These are phyloP conservation scores for Clarias gariepinus DNA, from an alignment of 2,113 vertebrate species.

Conservation along the genomic window DNA sequence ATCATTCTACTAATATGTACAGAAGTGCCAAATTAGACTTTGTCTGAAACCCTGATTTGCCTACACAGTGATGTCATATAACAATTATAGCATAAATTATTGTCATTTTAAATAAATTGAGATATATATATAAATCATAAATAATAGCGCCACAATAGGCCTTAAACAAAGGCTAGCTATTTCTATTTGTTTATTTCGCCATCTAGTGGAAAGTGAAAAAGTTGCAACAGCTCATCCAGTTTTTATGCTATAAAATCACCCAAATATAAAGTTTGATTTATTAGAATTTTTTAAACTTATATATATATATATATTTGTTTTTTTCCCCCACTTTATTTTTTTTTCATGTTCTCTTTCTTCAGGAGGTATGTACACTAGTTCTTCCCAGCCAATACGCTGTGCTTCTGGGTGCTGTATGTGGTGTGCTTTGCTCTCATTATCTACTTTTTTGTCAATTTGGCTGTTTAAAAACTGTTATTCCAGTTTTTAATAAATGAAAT, in stretches of 20 bases:
- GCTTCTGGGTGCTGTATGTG: slow-evolving; percentile 68
- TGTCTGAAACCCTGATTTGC: not conserved
- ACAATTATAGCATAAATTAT: not conserved
- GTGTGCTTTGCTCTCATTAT: slow-evolving; percentile 62
- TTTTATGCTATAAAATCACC: not conserved
- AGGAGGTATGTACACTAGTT: slow-evolving; percentile 92
- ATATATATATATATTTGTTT: slow-evolving; percentile 78
- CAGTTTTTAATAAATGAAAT: slow-evolving; percentile 42
- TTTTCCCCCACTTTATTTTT: slow-evolving; percentile 59
- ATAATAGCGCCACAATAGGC: not conserved
- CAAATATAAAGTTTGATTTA: slow-evolving; percentile 23
- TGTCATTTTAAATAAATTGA: not conserved
- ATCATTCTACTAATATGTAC: not conserved
- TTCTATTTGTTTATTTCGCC: not conserved
- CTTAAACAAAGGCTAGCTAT: not conserved
- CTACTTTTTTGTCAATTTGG: slow-evolving; percentile 10
- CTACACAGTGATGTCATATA: not conserved
- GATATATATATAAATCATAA: not conserved
- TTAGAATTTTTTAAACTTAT: slow-evolving; percentile 67
- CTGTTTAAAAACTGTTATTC: slow-evolving; percentile 19
- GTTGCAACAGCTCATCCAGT: not conserved
- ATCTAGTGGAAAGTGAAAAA: slow-evolving; percentile 30
- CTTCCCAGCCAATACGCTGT: slow-evolving; percentile 64
- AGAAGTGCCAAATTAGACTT: not conserved
- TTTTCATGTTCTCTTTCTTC: slow-evolving; percentile 83